phyloP scores from a whole-genome alignment of 2,888 invertebrate species.

The Cryptophagus acutangulus region DNA sequence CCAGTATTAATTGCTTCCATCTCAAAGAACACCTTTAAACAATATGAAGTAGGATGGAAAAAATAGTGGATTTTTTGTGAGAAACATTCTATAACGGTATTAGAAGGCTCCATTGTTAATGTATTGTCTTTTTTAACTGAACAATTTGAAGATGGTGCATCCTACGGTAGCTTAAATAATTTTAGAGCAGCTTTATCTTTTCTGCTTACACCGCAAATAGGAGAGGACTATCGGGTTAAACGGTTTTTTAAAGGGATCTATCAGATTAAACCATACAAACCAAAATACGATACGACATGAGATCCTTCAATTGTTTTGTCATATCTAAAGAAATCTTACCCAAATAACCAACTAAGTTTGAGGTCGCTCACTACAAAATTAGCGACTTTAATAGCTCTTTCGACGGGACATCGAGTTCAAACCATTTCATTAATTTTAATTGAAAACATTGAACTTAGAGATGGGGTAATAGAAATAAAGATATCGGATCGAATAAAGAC shows the following conservation, averaged over 20 bases:
- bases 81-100: slow-evolving; percentile 1
- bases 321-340: neutral
- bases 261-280: slow-evolving; percentile 2
- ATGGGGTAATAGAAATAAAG: slow-evolving; percentile 9
- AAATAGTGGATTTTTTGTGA: slow-evolving; percentile 9
- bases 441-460: slow-evolving; percentile 6
- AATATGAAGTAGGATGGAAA: slow-evolving; percentile 8
- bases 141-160: slow-evolving; percentile 3
- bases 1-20: neutral
- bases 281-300: slow-evolving; percentile 3
- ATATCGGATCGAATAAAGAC: slow-evolving; percentile 1
- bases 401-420: slow-evolving; percentile 23
- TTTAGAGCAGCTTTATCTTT: slow-evolving; percentile 26
- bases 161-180: slow-evolving; percentile 26
- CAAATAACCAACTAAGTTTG: slow-evolving; percentile 5
- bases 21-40: slow-evolving; percentile 4
- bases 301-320: slow-evolving; percentile 4
- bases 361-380: slow-evolving; percentile 19
- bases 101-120: slow-evolving; percentile 2
- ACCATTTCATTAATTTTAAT: slow-evolving; percentile 22
- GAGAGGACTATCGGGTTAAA: slow-evolving; percentile 17
- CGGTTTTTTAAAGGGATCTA: slow-evolving; percentile 21
- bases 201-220: slow-evolving; percentile 16
- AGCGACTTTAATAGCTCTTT: slow-evolving; percentile 23
- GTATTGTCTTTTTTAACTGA: slow-evolving; percentile 12